phyloP scores from a whole-genome alignment of 2,797 vertebrate species.

The Tachyglossus aculeatus region DNA sequence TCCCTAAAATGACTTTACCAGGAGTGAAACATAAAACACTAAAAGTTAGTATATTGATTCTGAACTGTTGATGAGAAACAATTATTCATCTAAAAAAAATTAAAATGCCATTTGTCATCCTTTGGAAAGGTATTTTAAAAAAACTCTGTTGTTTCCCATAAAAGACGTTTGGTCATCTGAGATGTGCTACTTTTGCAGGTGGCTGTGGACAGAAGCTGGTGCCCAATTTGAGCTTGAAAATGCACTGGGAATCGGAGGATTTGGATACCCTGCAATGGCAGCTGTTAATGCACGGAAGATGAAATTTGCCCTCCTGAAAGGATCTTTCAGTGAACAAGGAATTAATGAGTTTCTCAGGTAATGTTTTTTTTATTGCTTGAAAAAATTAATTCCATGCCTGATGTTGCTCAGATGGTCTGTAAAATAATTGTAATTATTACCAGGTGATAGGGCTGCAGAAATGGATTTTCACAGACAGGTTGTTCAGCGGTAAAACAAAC shows the following conservation, averaged over 20 bases:
- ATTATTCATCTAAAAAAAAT: too few species aligned
- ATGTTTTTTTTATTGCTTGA: not conserved
- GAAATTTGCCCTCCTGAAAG: constrained; percentile 93
- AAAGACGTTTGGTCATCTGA: too few species aligned
- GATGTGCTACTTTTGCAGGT: constrained; percentile 77
- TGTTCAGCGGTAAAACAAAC: too few species aligned
- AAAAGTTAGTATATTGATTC: too few species aligned
- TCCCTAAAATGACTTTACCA: too few species aligned
- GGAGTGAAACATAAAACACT: too few species aligned
- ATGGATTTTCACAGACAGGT: too few species aligned
- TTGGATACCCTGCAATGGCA: constrained; percentile 96
- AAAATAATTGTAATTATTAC: not conserved
- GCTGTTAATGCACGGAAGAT: constrained; percentile 94
- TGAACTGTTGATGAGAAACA: too few species aligned
- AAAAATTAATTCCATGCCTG: not conserved
- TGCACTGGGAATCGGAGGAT: constrained; percentile 91
- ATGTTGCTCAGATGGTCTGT: not conserved
- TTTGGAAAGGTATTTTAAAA: too few species aligned
- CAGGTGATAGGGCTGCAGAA: too few species aligned
- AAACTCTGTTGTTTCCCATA: too few species aligned
- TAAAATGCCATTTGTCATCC: too few species aligned
- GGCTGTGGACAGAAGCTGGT: constrained; percentile 95
- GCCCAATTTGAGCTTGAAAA: constrained; percentile 89
- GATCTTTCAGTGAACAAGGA: constrained; percentile 95
- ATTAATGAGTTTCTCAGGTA: constrained; percentile 98